Base-by-base conservation (phyloP, 2,797 vertebrate genomes). In the Bradypus variegatus region DNA sequence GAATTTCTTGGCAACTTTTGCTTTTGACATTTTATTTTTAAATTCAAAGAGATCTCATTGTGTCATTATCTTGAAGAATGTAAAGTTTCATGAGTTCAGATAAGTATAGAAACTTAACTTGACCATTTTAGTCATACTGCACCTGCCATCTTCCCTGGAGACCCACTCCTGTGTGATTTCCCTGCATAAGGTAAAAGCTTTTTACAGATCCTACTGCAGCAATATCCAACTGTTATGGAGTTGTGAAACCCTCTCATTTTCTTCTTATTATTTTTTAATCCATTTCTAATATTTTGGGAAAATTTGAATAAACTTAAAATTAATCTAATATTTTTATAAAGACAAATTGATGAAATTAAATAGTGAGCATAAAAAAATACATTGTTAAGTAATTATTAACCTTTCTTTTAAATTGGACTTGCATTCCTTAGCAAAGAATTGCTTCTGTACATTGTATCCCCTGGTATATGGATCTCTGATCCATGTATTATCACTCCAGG, bases 1-100 rank as follows among this genome's bases (percentile, higher is more conserved):
- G 87, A 96, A 95, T 95, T 95, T 96, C 86, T 95, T 94, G 80
- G 21, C 83, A 94, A 81, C 33, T 88, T 77, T 92, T 69, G 93
- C 84, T 95, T 81, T 15, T 6, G 80, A 91, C 86, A 94, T 88
- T 8, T 88, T 91, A 7, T 11, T 95, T 96, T 95, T 78, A 33
- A 65, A 82, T 62, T 94, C 67, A 77, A 55, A 94, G 60, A 67
- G n/a, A 78, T 91, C 77, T 89, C 76, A 70, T 2, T 41, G 50
- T 84, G 65, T 79, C 84, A 65, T 87, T 89, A 60, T 84, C 69
- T 84, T 88, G n/a, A 94, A 50, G 48, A 82, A 93, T 58, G 48
- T 21, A 89, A 70, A 55, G 60, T 92, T 86, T 27, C 27, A 50
- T 48, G 41, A 64, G n/a, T 78, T 38, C 13, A 83, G 36, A 73